These are phyloP conservation scores for Macaria liturata DNA, from an alignment of 2,888 invertebrate genomes.

Conservation along the genomic window DNA sequence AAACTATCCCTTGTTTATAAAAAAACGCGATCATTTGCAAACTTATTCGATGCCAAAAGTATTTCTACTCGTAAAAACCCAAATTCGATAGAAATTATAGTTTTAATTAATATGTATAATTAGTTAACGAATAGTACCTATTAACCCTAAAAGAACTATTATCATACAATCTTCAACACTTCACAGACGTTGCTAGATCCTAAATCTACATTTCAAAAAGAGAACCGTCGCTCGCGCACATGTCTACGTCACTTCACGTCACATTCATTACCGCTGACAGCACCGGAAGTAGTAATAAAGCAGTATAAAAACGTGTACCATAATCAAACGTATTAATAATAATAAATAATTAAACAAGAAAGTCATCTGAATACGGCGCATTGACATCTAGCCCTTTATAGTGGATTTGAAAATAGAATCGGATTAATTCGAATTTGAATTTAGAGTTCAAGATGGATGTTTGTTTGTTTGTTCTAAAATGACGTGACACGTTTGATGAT, in stretches of 20 bases:
- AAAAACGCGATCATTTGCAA: too few relatives aligned
- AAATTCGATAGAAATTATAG: too few relatives aligned
- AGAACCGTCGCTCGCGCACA: slow-evolving; percentile 39
- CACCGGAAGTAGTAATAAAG: slow-evolving; percentile 74
- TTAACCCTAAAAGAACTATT: too few relatives aligned
- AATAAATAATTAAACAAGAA: slow-evolving; percentile 48
- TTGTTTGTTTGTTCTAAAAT: neutral
- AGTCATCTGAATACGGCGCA: slow-evolving; percentile 69
- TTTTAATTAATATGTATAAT: too few relatives aligned
- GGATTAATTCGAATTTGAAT: neutral
- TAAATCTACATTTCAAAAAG: neutral
- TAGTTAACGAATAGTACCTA: too few relatives aligned
- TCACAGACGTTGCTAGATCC: too few relatives aligned
- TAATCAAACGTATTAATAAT: slow-evolving; percentile 69
- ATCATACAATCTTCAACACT: too few relatives aligned
- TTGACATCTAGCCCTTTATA: slow-evolving; percentile 58
- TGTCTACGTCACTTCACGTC: slow-evolving; percentile 62
- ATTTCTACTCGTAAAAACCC: too few relatives aligned
- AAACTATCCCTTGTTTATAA: too few relatives aligned
- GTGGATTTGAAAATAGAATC: slow-evolving; percentile 52
- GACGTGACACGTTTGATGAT: neutral
- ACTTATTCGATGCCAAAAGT: too few relatives aligned
- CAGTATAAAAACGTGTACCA: slow-evolving; percentile 64
- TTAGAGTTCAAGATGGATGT: slow-evolving; percentile 1
- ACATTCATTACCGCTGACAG: slow-evolving; percentile 73